These are phyloP conservation scores for Manis crassicaudata DNA, from an alignment of 2,797 vertebrate genomes.

Conservation along the genomic window DNA sequence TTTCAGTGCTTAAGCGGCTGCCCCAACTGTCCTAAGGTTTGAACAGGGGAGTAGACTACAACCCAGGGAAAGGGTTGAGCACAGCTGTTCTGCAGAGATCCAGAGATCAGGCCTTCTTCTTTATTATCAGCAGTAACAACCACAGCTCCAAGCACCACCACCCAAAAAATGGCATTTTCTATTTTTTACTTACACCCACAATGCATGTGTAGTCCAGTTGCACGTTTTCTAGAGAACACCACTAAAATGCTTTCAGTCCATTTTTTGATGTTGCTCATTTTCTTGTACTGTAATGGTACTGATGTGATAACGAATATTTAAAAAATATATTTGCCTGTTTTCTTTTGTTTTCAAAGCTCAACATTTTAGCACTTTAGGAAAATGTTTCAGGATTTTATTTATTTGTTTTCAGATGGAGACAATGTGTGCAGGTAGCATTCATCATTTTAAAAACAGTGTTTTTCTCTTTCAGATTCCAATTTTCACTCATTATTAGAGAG, in stretches of 20 bases:
- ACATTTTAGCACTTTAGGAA: slow-evolving; percentile 52
- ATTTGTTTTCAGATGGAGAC: slow-evolving; percentile 33
- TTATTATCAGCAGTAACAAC: not conserved
- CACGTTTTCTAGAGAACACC: not conserved
- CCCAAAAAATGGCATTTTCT: not conserved
- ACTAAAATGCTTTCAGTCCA: not conserved
- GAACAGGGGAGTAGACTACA: not conserved
- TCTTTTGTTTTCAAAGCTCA: slow-evolving; percentile 59
- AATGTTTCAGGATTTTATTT: slow-evolving; percentile 25
- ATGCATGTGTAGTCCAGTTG: not conserved
- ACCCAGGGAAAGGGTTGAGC: not conserved
- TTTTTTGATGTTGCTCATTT: not conserved
- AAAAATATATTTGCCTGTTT: slow-evolving; percentile 22
- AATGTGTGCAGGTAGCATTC: slow-evolving; percentile 28
- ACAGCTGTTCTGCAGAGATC: not conserved
- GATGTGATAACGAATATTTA: not conserved
- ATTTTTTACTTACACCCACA: not conserved
- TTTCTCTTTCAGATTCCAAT: slow-evolving; percentile 58
- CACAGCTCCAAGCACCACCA: not conserved
- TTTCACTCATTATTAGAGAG: slow-evolving; percentile 66
- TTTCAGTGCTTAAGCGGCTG: not conserved
- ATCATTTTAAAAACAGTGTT: slow-evolving; percentile 68
- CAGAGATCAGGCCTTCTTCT: not conserved
- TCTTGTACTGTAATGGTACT: not conserved
- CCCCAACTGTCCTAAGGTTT: not conserved